phyloP scores from a whole-genome alignment of 2,113 vertebrate genomes.

The Pelecanoides urinatrix region DNA sequence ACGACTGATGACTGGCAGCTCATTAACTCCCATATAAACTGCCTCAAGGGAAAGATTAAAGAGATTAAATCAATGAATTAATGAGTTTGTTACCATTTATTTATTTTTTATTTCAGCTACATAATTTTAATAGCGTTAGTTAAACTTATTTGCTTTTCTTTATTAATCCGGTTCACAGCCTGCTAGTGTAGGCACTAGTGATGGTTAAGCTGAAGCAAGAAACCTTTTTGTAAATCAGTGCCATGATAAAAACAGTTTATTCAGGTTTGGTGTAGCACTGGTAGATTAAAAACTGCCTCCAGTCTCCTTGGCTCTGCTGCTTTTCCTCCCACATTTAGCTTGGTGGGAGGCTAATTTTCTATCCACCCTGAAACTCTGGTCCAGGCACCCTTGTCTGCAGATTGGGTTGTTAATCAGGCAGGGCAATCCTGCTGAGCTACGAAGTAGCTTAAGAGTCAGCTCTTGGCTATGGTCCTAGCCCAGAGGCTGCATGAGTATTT shows the following conservation, averaged over 20 bases:
- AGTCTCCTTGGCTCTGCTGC: neutral
- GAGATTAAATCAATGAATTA: neutral
- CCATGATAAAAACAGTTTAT: neutral
- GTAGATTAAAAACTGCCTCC: neutral
- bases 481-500: neutral
- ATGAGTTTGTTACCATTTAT: neutral
- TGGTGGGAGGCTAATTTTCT: neutral
- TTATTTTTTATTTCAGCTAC: neutral
- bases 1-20: neutral
- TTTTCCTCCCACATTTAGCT: rapidly evolving
- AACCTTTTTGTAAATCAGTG: neutral
- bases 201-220: neutral
- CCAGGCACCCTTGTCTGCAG: rapidly evolving
- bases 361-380: neutral
- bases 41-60: neutral
- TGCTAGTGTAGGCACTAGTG: neutral
- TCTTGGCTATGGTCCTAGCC: neutral
- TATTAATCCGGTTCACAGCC: neutral
- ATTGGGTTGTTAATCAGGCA: neutral
- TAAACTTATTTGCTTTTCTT: neutral
- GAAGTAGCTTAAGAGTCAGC: neutral
- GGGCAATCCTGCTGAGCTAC: neutral
- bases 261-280: neutral
- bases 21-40: neutral
- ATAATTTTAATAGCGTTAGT: neutral